Base-by-base conservation (phyloP, 2,797 vertebrate species). In the Hydrolagus colliei region DNA sequence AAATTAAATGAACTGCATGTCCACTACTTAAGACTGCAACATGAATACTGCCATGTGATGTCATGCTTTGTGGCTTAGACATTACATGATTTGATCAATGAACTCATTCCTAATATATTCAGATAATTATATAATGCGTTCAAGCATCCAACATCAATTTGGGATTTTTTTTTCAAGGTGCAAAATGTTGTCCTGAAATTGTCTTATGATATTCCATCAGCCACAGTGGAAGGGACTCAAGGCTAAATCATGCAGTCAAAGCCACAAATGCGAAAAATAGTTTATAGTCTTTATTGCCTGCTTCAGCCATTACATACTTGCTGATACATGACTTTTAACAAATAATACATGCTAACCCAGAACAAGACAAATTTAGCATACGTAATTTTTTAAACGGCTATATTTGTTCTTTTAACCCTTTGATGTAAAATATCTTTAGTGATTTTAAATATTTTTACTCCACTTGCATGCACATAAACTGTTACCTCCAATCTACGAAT, bases 11-110 rank as follows among this genome's bases (percentile, higher is more conserved):
- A 59, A 20, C 75, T 77, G 75, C 52, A 11, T 61, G 52, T 61
- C 61, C 41, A 52, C 41, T 52, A 52, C 41, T 52, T 52, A 2
- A 63, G 63, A 20, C 16, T 68, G 18, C 59, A 18, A 22, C 16
- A 18, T 35, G 79, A 35, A 82, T 65, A 61, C 62, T 35, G 67
- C 35, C 10, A 9, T 82, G 78, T 27, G 67, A 9, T 18, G 10
- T 13, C 35, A 32, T 16, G 65, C 63, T 82, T 67, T 68, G 20
- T n/a, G 35, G 79, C 65, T 71, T 84, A 71, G 63, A 5, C 79
- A 68, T 84, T 68, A 71, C 65, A 84, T 18, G 1, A 32, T 84
- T 84, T 84, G 79, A 84, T 84, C 71, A 80, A 80, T 67, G 78
- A 16, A 65, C 32, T 52, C 41, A 63, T 35, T 80, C 32, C 67